Evolutionary conservation across 2,797 vertebrate genomes (phyloP).

Genomic region (Eremophila alpestris): DNA sequence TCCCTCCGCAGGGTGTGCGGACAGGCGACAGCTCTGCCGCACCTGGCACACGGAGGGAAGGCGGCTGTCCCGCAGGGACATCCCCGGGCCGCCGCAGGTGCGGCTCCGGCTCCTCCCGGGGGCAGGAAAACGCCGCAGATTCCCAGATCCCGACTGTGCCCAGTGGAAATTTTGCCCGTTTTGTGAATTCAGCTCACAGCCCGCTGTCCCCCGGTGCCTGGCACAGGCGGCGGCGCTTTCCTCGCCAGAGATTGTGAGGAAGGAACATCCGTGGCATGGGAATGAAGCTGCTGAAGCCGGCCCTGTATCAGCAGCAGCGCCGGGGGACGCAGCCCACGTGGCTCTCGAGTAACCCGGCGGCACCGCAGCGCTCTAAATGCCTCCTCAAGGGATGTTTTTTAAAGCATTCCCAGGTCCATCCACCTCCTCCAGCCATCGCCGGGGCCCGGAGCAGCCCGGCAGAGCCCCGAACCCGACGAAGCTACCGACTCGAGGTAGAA

Average conservation of each 20-base stretch:
- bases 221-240: conserved; percentile 41
- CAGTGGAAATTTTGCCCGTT: conserved; percentile 58
- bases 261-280: conserved; percentile 52
- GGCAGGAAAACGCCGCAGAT: accelerated
- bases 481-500: background rate
- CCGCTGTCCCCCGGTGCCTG: conserved; percentile 27
- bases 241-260: conserved; percentile 41
- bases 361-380: background rate
- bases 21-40: background rate
- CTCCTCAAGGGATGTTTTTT: background rate
- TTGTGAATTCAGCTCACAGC: conserved; percentile 64
- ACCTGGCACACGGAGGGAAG: accelerated
- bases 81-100: accelerated
- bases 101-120: background rate
- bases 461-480: background rate
- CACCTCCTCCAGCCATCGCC: background rate
- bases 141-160: background rate
- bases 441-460: background rate
- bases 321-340: conserved; percentile 10
- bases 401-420: background rate
- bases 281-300: conserved; percentile 25
- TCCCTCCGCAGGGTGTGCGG: accelerated
- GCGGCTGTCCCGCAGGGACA: accelerated
- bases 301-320: conserved; percentile 14
- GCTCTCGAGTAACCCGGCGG: background rate